Evolutionary conservation across 1,140 invertebrate species (phyloP), one percentile per base, ranked within the genome.

Genomic region (Procambarus virginalis): DNA sequence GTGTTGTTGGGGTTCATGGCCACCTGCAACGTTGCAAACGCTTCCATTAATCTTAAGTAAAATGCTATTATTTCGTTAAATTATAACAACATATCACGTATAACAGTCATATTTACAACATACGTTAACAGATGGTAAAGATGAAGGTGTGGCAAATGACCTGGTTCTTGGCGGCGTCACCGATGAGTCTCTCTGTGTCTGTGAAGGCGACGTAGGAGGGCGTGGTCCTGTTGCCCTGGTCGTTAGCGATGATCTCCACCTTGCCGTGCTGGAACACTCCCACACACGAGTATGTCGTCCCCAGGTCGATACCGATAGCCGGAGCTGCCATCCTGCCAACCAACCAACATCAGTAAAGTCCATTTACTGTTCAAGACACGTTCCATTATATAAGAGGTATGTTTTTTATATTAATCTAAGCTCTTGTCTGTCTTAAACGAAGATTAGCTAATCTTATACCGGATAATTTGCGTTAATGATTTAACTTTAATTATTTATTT

Each of bases 1-100:
- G 80, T 82, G 80, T 82, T 82, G 80, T 64, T 82, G 80, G 80
- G 80, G 34, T 82, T 82, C 80, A 82, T 82, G 58, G 80, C 80
- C 58, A 82, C 80, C 80, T 82, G 60, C 49, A 60, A 64, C 10
- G 2, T 64, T 20, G 17, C 4, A 1, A 64, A 4, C 4, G 4
- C 4, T 14, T 34, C 17, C 4, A 3, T 64, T 64, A 64, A 17
- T 64, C 2, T 73, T 2, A 68, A 68, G 64, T 68, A 4, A 14
- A 58, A 9, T 12, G 12, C 55, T 68, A 3, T 68, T 20, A 58
- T 58, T 8, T 58, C 55, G 55, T 58, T 12, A 58, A 58, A 12
- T 58, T 58, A 58, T 58, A 58, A 58, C 55, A 49, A 78, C 10
- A 45, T 17, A 78, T 45, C 49, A 17, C 5, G 34, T 77, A 45